Evolutionary conservation across 2,797 vertebrate species (phyloP).

Genomic region (Myoxocephalus aenaeus): DNA sequence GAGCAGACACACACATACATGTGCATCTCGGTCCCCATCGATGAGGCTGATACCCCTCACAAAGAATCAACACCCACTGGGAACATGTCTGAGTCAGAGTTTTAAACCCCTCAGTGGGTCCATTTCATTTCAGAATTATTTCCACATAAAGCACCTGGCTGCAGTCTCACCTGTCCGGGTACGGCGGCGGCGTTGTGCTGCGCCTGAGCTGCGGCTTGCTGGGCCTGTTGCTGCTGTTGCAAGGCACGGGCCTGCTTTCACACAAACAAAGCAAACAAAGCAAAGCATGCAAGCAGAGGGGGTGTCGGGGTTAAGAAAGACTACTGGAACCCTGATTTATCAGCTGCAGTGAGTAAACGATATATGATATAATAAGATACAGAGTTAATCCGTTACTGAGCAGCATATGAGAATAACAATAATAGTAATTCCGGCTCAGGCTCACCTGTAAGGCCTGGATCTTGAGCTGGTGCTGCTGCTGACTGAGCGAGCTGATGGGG

Average conservation of each 20-base stretch:
- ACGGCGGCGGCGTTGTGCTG: conserved; percentile 77
- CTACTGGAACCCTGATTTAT: not conserved
- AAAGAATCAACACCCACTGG: too few relatives aligned
- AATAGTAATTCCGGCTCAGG: not conserved
- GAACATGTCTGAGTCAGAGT: too few relatives aligned
- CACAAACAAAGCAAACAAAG: conserved; percentile 7
- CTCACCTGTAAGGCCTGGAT: conserved; percentile 88
- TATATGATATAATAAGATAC: not conserved
- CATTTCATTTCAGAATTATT: too few relatives aligned
- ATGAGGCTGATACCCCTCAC: too few relatives aligned
- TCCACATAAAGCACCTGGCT: not conserved
- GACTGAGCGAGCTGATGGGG: conserved; percentile 82
- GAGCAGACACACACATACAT: not conserved
- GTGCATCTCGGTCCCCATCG: too few relatives aligned
- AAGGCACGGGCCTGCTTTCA: conserved; percentile 85
- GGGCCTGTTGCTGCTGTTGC: conserved; percentile 78
- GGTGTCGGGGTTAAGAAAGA: not conserved
- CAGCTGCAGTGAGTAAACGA: not conserved
- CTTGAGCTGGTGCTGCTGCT: conserved; percentile 88
- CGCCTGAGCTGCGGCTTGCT: conserved; percentile 80
- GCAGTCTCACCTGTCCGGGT: conserved; percentile 88
- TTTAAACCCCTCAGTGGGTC: too few relatives aligned
- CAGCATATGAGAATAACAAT: not conserved
- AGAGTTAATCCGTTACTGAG: not conserved
- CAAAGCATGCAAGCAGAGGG: conserved; percentile 16